These are phyloP conservation scores for Phortica variegata DNA, from an alignment of 1,140 invertebrate species.

Conservation along the genomic window DNA sequence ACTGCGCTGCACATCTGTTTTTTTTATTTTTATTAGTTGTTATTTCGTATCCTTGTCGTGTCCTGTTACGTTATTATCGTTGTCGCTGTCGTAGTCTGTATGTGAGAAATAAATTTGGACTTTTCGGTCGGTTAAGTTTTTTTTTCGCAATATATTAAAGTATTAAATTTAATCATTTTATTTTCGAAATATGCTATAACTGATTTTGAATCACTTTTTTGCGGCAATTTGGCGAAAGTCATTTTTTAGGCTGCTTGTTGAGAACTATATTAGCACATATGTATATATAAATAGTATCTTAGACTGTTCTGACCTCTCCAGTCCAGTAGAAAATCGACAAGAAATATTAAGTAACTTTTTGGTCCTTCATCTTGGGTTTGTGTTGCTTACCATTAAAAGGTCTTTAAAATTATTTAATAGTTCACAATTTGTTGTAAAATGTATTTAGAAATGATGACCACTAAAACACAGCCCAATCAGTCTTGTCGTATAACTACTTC, in stretches of 20 bases:
- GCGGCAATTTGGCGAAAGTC: too few relatives aligned
- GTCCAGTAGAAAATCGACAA: not conserved
- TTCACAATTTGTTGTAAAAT: not conserved
- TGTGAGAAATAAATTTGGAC: too few relatives aligned
- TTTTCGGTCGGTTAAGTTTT: too few relatives aligned
- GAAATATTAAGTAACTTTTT: not conserved
- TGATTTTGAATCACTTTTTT: too few relatives aligned
- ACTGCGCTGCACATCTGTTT: constrained; percentile 29
- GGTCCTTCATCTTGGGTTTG: not conserved
- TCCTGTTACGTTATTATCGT: too few relatives aligned
- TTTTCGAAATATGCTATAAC: too few relatives aligned
- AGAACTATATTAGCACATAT: constrained; percentile 8
- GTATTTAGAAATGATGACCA: not conserved
- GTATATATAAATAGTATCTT: constrained; percentile 1
- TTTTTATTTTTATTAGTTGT: too few relatives aligned
- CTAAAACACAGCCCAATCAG: not conserved
- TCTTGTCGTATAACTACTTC: not conserved
- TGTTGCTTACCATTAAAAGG: too few relatives aligned
- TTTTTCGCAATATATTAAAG: constrained; percentile 14
- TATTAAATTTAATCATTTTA: too few relatives aligned
- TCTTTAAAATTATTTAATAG: not conserved
- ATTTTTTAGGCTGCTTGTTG: constrained; percentile 24
- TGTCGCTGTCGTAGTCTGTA: constrained; percentile 32
- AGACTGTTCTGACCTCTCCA: constrained; percentile 42
- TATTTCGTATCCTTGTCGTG: too few relatives aligned